Conservation (phyloP, 2,888 invertebrate species). For the Rhaphigaster nebulosa region DNA sequence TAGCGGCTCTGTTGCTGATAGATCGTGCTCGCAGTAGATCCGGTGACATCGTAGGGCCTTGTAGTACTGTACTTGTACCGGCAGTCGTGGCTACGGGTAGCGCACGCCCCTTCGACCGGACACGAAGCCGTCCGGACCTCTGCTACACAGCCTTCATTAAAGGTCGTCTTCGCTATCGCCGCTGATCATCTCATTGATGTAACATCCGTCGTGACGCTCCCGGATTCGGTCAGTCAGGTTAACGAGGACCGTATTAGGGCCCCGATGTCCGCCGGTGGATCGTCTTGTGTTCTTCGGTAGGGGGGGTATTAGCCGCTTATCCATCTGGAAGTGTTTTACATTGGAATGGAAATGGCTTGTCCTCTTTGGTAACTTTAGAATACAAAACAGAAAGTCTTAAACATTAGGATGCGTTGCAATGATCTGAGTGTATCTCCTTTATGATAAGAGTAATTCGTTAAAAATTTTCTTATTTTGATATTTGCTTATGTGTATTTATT, state of each 20-base stretch:
- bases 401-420: too few species aligned
- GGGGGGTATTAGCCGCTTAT: background rate
- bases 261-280: background rate
- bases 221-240: slow-evolving; percentile 33
- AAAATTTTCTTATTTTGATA: too few species aligned
- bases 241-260: slow-evolving; percentile 20
- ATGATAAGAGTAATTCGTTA: too few species aligned
- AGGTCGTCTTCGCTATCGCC: slow-evolving; percentile 5
- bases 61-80: background rate
- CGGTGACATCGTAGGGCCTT: background rate
- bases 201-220: slow-evolving; percentile 39
- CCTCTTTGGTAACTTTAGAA: background rate
- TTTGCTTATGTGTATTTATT: too few species aligned
- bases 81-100: slow-evolving; percentile 8
- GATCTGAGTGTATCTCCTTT: too few species aligned
- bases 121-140: background rate
- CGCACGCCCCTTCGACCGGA: slow-evolving; percentile 7
- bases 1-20: background rate
- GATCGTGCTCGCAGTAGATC: slow-evolving; percentile 2
- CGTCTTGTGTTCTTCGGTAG: background rate
- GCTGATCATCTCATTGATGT: slow-evolving; percentile 19
- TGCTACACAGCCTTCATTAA: slow-evolving; percentile 30
- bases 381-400: background rate
- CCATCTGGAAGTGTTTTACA: background rate
- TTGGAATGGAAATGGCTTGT: background rate